Base-by-base conservation (phyloP, 2,113 vertebrate genomes). In the Nibea albiflora region DNA sequence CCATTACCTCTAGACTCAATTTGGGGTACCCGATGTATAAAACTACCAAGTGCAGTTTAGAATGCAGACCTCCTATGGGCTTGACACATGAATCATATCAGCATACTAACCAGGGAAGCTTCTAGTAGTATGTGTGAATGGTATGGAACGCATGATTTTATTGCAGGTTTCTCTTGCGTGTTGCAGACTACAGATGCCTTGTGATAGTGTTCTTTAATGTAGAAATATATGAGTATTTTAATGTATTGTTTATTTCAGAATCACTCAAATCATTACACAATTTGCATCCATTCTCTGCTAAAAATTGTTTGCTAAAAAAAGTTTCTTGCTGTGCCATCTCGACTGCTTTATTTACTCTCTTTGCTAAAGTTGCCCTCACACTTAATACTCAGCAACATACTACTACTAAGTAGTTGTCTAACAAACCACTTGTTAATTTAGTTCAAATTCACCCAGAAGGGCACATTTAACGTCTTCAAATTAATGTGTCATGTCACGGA, bases 401-500 rank as follows among this genome's bases (percentile, higher is more conserved):
- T n/a, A n/a, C n/a, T n/a, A n/a, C n/a, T n/a, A n/a, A 76, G 16
- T 28, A 1, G 35, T 24, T 19, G 3, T 17, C 11, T 49, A 58
- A 50, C 16, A 50, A 24, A 52, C 46, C 28, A 15, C 12, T 35
- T 50, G 12, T 17, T 7, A 60, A 24, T 31, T 8, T n/a, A 28
- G 4, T 20, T 57, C 1, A 35, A 46, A 69, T 67, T 61, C 4
- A 20, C 11, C 20, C 20, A 31, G n/a, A 16, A 22, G 11, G 11
- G 22, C 44, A 4, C 20, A 54, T 56, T 63, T 42, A 70, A 42
- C 26, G 11, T 24, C 52, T 66, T 66, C 28, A 85, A 66, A 54
- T 85, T 61, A 80, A 20, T 57, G 53, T 50, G 77, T 86, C 69
- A 69, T 65, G 53, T 73, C 42, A 39, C 11, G 15, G 7, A 66